Evolutionary conservation across 2,888 invertebrate genomes (phyloP).

Genomic region (Ophion slaviceki): DNA sequence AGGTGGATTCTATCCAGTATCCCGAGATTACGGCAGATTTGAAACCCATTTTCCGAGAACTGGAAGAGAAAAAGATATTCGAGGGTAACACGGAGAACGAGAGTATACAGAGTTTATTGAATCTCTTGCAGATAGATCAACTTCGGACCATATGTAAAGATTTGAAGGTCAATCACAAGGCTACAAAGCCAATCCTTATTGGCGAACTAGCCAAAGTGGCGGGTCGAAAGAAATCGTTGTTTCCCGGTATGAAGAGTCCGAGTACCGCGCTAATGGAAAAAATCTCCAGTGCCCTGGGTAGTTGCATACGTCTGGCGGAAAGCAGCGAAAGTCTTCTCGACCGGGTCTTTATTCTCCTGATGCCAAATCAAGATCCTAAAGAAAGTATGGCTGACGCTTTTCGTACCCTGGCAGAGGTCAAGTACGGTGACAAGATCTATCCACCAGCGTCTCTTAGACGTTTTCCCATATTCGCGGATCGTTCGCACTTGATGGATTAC

Average conservation of each 20-base stretch:
- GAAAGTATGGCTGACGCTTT: slow-evolving; percentile 73
- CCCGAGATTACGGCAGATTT: slow-evolving; percentile 71
- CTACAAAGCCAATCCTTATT: slow-evolving; percentile 70
- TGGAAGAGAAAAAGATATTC: slow-evolving; percentile 47
- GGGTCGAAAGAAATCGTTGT: slow-evolving; percentile 69
- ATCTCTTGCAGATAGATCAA: slow-evolving; percentile 74
- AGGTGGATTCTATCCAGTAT: slow-evolving; percentile 71
- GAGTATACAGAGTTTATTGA: slow-evolving; percentile 68
- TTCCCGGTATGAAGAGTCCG: slow-evolving; percentile 74
- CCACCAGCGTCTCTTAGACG: slow-evolving; percentile 69
- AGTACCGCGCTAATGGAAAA: slow-evolving; percentile 64
- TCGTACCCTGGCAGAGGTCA: slow-evolving; percentile 71
- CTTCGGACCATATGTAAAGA: slow-evolving; percentile 71
- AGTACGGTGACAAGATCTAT: slow-evolving; percentile 71
- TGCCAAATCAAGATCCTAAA: slow-evolving; percentile 75
- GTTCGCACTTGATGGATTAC: slow-evolving; percentile 75
- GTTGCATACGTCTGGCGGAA: slow-evolving; percentile 73
- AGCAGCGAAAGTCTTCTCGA: slow-evolving; percentile 72
- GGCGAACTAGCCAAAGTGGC: slow-evolving; percentile 70
- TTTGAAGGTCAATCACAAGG: slow-evolving; percentile 70
- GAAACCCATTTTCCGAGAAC: slow-evolving; percentile 61
- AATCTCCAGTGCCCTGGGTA: slow-evolving; percentile 66
- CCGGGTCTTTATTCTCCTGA: slow-evolving; percentile 75
- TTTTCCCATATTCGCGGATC: slow-evolving; percentile 77
- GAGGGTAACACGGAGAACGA: slow-evolving; percentile 64